Base-by-base conservation (phyloP, 2,113 vertebrate genomes). In the Syngnathus floridae region DNA sequence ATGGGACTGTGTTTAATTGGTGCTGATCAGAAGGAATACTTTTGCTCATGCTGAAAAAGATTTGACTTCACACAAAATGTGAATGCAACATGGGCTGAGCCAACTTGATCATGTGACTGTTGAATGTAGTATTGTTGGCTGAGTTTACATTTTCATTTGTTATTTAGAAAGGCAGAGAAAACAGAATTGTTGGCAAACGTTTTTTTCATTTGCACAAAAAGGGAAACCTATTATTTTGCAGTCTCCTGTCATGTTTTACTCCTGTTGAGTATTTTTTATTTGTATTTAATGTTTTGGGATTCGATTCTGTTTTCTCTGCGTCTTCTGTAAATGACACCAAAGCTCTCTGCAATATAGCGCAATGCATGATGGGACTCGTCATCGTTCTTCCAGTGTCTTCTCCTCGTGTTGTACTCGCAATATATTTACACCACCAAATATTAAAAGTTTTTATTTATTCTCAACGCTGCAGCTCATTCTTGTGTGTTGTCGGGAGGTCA, bases 301-400 rank as follows among this genome's bases (percentile, higher is more conserved):
- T 38, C 35, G 60, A 70, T 66, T 69, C 72, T 62, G 75, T 68
- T 74, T 71, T 54, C 62, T 68, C 67, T 73, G 76, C 55, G 31
- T 17, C 22, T 70, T 73, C 55, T 60, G 62, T 66, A 62, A 73
- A 73, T 64, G n/a, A 70, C 66, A 70, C 38, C 84, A 86, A 82
- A 84, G 78, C 77, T 74, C 64, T 74, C 70, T 75, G 84, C 74
- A 82, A 84, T 77, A 76, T 78, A 67, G 65, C 68, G 73, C 65
- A 74, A 65, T 82, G 84, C 80, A 86, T 86, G 80, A 81, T 82
- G 70, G 65, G 64, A 78, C 65, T 70, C 70, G 82, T 82, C 80
- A n/a, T 40, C 21, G 40, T 61, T 61, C 59, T 61, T 61, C 59
- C 59, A 43, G 21, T n/a, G 59, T 61, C 59, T 61, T 61, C 58